Base-by-base conservation (phyloP, 2,888 invertebrate species). In the Salpingus planirostris region DNA sequence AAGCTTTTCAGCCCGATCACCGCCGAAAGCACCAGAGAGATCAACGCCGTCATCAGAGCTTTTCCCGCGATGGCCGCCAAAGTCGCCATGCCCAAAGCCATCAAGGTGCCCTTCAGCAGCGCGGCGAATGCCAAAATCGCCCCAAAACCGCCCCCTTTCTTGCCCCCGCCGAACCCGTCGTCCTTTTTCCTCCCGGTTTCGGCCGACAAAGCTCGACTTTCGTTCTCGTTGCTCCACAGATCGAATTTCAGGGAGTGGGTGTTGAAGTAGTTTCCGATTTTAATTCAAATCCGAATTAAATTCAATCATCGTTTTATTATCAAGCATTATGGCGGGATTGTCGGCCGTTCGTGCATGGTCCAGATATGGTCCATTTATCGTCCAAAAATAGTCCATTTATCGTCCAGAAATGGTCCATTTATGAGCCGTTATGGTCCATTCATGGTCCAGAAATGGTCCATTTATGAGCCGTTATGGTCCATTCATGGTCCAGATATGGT, bases 11-110 rank as follows among this genome's bases (percentile, higher is more conserved):
- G 64, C 0, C 84, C 83, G 31, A 83, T 70, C 31, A 84, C 74
- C 0, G 78, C 80, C 0, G 85, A 80, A 0, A 86, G 64, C 42
- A 84, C 73, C 1, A 86, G 66, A 0, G 86, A 82, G 73, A 86
- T 78, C 36, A 86, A 57, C 1, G 80, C 82, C 0, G 84, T 80
- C 78, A 85, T 80, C 11, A 86, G 58, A 0, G 86, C 86, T 58
- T 86, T 86, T n/a, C 85, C 85, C 6, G 86, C 85, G 13, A 86
- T 64, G 29, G 82, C 64, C 0, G 85, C 84, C 3, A 86, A 60
- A 0, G 74, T 82, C 4, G 80, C 81, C 30, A 85, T 62, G 7
- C 77, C 84, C 13, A 84, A 54, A 0, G 84, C 78, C 60, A 80
- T 73, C 1, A 85, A 56, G 2, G 82, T 82, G 42, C 82, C 81